A percentile compares a stretch with the other conserved stretches of the same genome.
These are phyloP conservation scores for Pelodytes ibericus DNA, from an alignment of 2,797 vertebrate genomes.

Conservation along the genomic window DNA sequence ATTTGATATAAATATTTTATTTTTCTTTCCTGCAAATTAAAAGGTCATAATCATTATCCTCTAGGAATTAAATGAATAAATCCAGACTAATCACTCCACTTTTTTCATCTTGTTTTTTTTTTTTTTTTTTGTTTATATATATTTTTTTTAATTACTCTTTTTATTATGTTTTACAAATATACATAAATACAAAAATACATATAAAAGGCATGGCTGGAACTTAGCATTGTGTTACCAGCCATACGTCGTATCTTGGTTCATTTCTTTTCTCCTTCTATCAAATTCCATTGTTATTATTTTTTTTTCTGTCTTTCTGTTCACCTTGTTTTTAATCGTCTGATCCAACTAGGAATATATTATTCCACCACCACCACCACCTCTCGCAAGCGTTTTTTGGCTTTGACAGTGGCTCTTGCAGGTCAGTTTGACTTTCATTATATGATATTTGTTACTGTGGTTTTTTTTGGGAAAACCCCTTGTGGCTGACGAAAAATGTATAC, in stretches of 20 bases:
- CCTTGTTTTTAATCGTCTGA: constrained; percentile 59
- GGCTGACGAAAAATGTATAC: constrained; percentile 51
- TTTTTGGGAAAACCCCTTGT: constrained; percentile 29
- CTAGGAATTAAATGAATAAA: constrained; percentile 65
- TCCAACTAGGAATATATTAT: constrained; percentile 58
- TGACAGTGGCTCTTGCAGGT: constrained; percentile 58
- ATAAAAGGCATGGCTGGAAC: no score
- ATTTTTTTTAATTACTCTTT: no score
- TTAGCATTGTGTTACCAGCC: no score
- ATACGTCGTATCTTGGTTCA: no score
- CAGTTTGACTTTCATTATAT: constrained; percentile 58
- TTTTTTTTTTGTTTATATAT: no score
- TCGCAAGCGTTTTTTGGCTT: constrained; percentile 47
- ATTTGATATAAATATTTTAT: no score
- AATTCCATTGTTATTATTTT: no score
- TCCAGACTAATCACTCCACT: constrained; percentile 58
- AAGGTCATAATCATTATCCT: constrained; percentile 71
- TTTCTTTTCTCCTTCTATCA: no score
- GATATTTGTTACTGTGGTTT: constrained; percentile 51
- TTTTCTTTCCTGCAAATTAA: constrained; percentile 65
- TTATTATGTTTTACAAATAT: no score
- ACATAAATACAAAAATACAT: no score
- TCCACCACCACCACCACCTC: no score
- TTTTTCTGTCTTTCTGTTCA: no score
- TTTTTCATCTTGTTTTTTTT: constrained; percentile 63